Evolutionary conservation across 1,140 invertebrate genomes (phyloP), one percentile per base, ranked within the genome.

Genomic region (Zaprionus gabonicus): DNA sequence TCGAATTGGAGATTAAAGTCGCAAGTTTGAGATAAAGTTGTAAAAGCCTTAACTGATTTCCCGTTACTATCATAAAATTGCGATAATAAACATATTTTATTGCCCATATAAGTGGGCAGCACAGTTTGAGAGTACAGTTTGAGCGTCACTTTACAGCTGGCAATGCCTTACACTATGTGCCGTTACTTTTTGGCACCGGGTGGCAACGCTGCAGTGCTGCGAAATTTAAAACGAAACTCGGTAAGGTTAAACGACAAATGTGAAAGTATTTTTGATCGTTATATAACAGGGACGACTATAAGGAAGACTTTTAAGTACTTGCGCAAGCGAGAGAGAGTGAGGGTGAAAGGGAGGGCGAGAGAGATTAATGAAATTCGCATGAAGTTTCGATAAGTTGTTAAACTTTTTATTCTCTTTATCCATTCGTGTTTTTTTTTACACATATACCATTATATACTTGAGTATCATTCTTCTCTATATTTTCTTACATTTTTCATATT

Each of bases 391-490:
- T 79, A 76, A 46, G 71, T 84, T 76, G 75, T 81, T 71, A 71
- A 85, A 82, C 71, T 71, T 85, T 85, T 85, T 86, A 86, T 85
- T 79, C 17, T 28, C 63, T 67, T 66, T 57, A 82, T 81, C 83
- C 82, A 78, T 87, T 87, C 72, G 73, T 73, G 23, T 23, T 23
- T 76, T 83, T 83, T 80, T 83, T 64, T 38, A 76, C 71, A 78
- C 63, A 85, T 71, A 66, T 70, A 64, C 53, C 64, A 60, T 71
- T 49, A 80, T 88, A 77, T 68, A 78, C 85, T 87, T 87, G 84
- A 87, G 84, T 87, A 87, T 87, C 80, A 78, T 82, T 81, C 74
- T 57, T 70, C 73, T 59, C 57, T 41, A 56, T 55, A 57, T 53
- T 49, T 75, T 69, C 23, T 58, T 44, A 53, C 27, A 67, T 51